phyloP scores from a whole-genome alignment of 2,797 vertebrate genomes.

The Brachyalestes nurse region DNA sequence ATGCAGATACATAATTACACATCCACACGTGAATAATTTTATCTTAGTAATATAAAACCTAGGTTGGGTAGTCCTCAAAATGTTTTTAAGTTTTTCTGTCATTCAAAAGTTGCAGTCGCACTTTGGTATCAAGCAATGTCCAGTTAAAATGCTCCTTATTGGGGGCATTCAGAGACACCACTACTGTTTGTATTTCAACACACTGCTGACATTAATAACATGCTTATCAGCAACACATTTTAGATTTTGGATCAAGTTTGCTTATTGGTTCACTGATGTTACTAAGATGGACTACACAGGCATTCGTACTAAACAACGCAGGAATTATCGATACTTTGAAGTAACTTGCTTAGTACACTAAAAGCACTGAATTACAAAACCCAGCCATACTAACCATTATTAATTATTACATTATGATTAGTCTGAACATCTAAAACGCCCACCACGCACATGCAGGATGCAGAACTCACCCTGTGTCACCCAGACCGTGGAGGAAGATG shows the following conservation, averaged over 20 bases:
- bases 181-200: too few species aligned
- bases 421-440: neutral
- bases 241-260: too few species aligned
- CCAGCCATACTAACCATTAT: neutral
- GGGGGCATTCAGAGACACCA: too few species aligned
- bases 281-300: too few species aligned
- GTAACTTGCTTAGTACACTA: neutral
- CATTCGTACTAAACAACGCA: too few species aligned
- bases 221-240: too few species aligned
- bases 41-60: too few species aligned
- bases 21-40: neutral
- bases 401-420: neutral
- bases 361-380: neutral
- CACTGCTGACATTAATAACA: too few species aligned
- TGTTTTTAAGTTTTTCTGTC: too few species aligned
- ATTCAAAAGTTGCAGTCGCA: neutral
- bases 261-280: too few species aligned
- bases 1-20: neutral
- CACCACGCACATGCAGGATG: neutral
- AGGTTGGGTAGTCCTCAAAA: too few species aligned
- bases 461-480: slow-evolving; percentile 92
- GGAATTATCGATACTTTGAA: neutral
- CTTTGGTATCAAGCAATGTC: neutral
- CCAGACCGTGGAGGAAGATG: slow-evolving; percentile 97
- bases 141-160: neutral